Conservation (phyloP, 2,888 invertebrate genomes). For the Agriopis leucophaearia region DNA sequence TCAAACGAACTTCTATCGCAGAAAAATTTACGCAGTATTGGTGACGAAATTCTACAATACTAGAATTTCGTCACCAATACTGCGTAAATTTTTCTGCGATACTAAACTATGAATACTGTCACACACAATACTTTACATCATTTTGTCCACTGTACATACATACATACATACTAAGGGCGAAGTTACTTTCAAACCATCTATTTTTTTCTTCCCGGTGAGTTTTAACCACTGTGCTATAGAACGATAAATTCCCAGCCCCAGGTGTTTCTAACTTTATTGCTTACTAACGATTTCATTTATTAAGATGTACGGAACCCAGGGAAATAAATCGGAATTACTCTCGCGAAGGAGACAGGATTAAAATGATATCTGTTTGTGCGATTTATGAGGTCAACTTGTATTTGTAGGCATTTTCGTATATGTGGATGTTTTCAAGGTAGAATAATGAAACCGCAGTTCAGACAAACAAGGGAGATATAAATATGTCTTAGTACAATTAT, state of each 20-base stretch:
- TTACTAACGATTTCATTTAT: conserved; percentile 45
- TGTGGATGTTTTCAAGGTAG: neutral
- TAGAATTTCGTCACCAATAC: too few relatives aligned
- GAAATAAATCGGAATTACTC: conserved; percentile 43
- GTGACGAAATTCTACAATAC: too few relatives aligned
- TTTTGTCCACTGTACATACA: too few relatives aligned
- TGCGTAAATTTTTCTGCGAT: too few relatives aligned
- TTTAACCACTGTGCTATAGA: conserved; percentile 20
- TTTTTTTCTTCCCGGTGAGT: neutral
- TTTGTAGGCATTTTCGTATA: neutral
- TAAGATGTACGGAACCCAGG: conserved; percentile 40
- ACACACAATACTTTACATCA: too few relatives aligned
- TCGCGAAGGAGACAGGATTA: conserved; percentile 40
- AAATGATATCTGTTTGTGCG: conserved; percentile 42
- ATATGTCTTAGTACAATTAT: too few relatives aligned
- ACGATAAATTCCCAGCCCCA: conserved; percentile 37
- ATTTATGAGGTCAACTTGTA: conserved; percentile 42
- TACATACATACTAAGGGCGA: too few relatives aligned
- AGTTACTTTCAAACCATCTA: too few relatives aligned
- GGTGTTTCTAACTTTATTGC: conserved; percentile 42
- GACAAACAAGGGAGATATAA: too few relatives aligned
- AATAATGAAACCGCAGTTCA: neutral
- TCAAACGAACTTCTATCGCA: too few relatives aligned
- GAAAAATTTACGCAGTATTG: too few relatives aligned
- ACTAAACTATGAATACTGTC: too few relatives aligned